These are phyloP conservation scores for Platerodrilus igneus DNA, from an alignment of 2,888 invertebrate species.

Conservation along the genomic window DNA sequence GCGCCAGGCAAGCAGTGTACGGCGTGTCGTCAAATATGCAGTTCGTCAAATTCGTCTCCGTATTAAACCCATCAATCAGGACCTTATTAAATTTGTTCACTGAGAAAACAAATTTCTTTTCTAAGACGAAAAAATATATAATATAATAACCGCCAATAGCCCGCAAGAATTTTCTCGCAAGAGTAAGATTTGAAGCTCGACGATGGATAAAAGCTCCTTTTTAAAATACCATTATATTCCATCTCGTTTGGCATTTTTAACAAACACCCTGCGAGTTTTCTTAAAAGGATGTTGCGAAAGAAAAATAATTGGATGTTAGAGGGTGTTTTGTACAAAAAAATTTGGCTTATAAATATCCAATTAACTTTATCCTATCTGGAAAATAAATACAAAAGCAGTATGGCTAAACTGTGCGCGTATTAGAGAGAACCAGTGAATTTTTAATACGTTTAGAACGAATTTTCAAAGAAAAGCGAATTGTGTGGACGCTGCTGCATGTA, in stretches of 20 bases:
- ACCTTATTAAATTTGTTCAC: constrained; percentile 23
- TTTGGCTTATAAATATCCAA: constrained; percentile 20
- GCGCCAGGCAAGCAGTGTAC: constrained; percentile 26
- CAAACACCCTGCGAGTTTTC: constrained; percentile 25
- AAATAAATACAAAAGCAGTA: constrained; percentile 15
- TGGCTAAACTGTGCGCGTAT: constrained; percentile 9
- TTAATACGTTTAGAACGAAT: constrained; percentile 17
- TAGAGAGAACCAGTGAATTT: constrained; percentile 21
- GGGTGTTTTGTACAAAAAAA: constrained; percentile 22
- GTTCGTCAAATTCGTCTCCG: too few relatives aligned
- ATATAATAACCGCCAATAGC: constrained; percentile 25
- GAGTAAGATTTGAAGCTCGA: too few relatives aligned
- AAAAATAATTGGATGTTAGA: constrained; percentile 27
- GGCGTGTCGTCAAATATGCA: constrained; percentile 29
- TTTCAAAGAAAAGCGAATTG: constrained; percentile 29
- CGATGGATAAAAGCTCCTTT: constrained; percentile 20
- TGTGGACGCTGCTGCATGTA: too few relatives aligned
- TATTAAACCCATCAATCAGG: constrained; percentile 7
- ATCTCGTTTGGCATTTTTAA: constrained; percentile 33
- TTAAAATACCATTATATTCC: constrained; percentile 30
- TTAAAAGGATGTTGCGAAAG: constrained; percentile 19
- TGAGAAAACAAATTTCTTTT: constrained; percentile 20
- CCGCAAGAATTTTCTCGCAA: too few relatives aligned
- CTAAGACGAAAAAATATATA: constrained; percentile 13
- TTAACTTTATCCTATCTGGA: constrained; percentile 15